Evolutionary conservation across 2,888 invertebrate genomes (phyloP).

Genomic region (Pseudolycoriella hygida): DNA sequence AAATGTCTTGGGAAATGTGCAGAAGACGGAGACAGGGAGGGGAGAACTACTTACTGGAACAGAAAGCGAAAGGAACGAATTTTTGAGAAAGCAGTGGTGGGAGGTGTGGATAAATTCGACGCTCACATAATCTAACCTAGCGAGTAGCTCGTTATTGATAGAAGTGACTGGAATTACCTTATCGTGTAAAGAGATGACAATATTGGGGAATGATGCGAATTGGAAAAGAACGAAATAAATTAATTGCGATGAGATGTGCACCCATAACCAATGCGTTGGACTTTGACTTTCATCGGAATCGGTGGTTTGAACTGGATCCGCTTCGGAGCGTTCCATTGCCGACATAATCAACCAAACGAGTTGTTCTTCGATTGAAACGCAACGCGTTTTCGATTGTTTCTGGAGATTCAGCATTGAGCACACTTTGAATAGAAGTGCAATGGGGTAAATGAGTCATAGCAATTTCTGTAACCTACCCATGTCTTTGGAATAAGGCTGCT

Average conservation of each 20-base stretch:
- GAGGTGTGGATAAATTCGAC: no score
- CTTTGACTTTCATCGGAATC: constrained; percentile 33
- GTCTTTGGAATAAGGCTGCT: constrained; percentile 89
- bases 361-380: constrained; percentile 81
- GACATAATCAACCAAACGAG: constrained; percentile 77
- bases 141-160: no score
- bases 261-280: constrained; percentile 62
- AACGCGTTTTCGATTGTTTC: constrained; percentile 45
- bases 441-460: constrained; percentile 56
- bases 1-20: no score
- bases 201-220: constrained; percentile 82
- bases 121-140: no score
- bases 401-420: constrained; percentile 1
- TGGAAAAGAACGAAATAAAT: constrained; percentile 91
- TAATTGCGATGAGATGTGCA: constrained; percentile 82
- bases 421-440: constrained; percentile 5
- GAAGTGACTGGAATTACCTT: constrained; percentile 36
- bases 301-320: constrained; percentile 35
- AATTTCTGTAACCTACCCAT: constrained; percentile 93
- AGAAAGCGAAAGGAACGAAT: no score
- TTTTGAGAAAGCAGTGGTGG: no score
- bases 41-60: no score
- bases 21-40: no score
- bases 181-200: constrained; percentile 75
- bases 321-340: constrained; percentile 84